These are phyloP conservation scores for Hemicentrotus pulcherrimus DNA, from an alignment of 35 echinoderm and acorn worm species.

Conservation along the genomic window DNA sequence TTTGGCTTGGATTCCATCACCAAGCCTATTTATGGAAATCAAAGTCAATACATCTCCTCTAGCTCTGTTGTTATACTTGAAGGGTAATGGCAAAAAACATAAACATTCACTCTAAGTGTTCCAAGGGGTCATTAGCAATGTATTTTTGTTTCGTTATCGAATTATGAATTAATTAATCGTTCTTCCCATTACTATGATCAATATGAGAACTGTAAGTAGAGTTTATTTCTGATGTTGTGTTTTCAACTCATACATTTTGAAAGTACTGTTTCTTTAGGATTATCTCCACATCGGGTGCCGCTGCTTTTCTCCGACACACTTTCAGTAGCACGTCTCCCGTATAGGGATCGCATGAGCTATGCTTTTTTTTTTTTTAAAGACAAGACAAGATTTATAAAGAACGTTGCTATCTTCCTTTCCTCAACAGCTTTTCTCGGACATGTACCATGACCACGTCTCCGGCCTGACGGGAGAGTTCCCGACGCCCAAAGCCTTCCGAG, in stretches of 20 bases:
- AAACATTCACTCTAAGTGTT: not conserved
- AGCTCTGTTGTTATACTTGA: not conserved
- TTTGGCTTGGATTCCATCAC: not conserved
- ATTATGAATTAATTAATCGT: too few relatives aligned
- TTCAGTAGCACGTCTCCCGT: too few relatives aligned
- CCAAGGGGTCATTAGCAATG: too few relatives aligned
- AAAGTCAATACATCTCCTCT: not conserved
- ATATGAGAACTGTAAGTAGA: not conserved
- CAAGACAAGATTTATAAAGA: not conserved
- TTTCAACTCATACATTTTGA: not conserved
- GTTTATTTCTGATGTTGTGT: not conserved
- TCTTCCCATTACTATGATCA: too few relatives aligned
- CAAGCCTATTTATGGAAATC: not conserved
- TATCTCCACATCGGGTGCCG: too few relatives aligned
- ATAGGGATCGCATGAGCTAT: too few relatives aligned
- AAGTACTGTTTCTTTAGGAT: not conserved
- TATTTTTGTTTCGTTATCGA: too few relatives aligned
- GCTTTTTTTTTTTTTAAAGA: not conserved
- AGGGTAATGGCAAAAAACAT: not conserved
- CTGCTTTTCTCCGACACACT: too few relatives aligned
- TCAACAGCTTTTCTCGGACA: slow-evolving; percentile 49
- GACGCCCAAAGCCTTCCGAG: not conserved
- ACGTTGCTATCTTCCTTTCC: not conserved
- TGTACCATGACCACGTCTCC: slow-evolving; percentile 43
- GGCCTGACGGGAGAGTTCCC: slow-evolving; percentile 46